Base-by-base conservation (phyloP, 2,797 vertebrate genomes). In the Sebastes taczanowskii region DNA sequence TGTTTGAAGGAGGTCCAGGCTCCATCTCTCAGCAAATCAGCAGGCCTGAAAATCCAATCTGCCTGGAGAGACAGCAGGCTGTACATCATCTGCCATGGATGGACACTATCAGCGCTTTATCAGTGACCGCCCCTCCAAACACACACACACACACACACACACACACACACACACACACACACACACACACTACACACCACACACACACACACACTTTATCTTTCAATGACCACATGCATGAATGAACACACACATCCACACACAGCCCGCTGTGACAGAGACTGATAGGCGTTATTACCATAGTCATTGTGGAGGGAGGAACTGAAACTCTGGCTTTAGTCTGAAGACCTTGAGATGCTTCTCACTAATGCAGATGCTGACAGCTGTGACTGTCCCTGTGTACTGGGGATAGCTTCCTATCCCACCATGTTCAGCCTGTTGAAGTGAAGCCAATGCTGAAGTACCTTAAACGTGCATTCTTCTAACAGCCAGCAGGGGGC, bases 11-110 rank as follows among this genome's bases (percentile, higher is more conserved):
- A 88, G 94, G 89, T 92, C 93, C 92, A 89, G 87, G 80, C 83
- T 91, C 91, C 93, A 95, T 95, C 93, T 94, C 90, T 95, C 95
- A 95, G 92, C 95, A 89, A 95, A 96, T 96, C 95, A 95, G 93
- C 89, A 93, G 91, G 93, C 94, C 94, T 95, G 95, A 95, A 95
- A 95, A 96, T 95, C 95, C 96, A 95, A 95, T 96, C 95, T 95
- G 95, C 94, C 93, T 91, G 89, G 66, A 91, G 90, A 96, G 95
- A 95, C 94, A 94, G 94, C 92, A 91, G 91, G 94, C 94, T 94
- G 93, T 95, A 95, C 91, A 95, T 96, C 94, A 96, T 96, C 94
- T 96, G 94, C 94, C 94, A 94, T 91, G 88, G 92, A 89, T 86
- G 90, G 92, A 94, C 91, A 93, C 93, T 92, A 94, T 95, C 94